Percentiles rank a stretch among this genome's conserved stretches.
These are phyloP conservation scores for Drosophila tanythrix DNA, from an alignment of 2,888 invertebrate species.

Conservation along the genomic window DNA sequence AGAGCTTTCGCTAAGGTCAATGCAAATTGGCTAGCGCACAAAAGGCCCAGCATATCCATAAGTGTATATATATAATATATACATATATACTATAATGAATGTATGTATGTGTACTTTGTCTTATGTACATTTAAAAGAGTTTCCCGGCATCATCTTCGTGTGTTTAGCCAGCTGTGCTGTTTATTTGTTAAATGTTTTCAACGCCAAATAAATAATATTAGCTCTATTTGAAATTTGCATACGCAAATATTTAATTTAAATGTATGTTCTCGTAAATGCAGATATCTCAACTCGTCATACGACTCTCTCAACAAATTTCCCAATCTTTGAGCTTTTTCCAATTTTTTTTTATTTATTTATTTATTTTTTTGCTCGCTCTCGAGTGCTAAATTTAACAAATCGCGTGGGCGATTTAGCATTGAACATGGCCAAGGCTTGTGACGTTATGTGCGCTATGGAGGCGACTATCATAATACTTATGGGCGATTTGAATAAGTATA, in stretches of 20 bases:
- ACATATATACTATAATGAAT: background rate
- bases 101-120: conserved; percentile 1
- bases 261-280: conserved; percentile 36
- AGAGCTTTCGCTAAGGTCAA: conserved; percentile 68
- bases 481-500: conserved; percentile 29
- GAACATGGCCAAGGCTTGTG: conserved; percentile 76
- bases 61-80: conserved; percentile 3
- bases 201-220: conserved; percentile 45
- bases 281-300: conserved; percentile 33
- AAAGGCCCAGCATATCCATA: conserved; percentile 19
- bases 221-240: conserved; percentile 42
- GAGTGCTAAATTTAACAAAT: conserved; percentile 75
- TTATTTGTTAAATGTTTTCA: conserved; percentile 51
- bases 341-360: conserved; percentile 21
- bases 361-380: conserved; percentile 18
- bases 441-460: conserved; percentile 41
- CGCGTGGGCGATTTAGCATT: conserved; percentile 73
- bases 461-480: conserved; percentile 49
- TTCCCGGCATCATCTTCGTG: conserved; percentile 25
- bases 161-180: conserved; percentile 31
- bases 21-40: conserved; percentile 63
- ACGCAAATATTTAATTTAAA: conserved; percentile 55
- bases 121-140: conserved; percentile 36
- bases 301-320: conserved; percentile 30
- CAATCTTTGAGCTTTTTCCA: conserved; percentile 46